Evolutionary conservation across 2,888 invertebrate genomes (phyloP).

Genomic region (Aleiodes leptofemur): DNA sequence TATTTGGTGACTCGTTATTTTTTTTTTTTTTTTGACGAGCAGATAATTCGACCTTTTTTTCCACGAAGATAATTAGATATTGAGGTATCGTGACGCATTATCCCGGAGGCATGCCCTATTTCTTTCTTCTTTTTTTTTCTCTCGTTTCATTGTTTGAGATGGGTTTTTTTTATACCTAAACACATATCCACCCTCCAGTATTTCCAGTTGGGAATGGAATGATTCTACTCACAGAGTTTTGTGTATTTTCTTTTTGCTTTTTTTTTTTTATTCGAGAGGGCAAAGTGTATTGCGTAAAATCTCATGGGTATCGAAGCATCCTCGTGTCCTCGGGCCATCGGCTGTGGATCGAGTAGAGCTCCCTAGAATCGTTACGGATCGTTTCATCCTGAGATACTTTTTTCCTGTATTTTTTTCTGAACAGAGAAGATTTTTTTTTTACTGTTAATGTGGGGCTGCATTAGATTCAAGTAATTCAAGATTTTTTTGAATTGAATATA

Average conservation of each 20-base stretch:
- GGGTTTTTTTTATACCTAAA: constrained; percentile 5
- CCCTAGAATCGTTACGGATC: constrained; percentile 46
- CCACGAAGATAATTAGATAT: constrained; percentile 1
- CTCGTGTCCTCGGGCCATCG: constrained; percentile 47
- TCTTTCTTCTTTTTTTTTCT: constrained; percentile 11
- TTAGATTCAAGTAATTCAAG: too few relatives aligned
- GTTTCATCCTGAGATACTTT: constrained; percentile 37
- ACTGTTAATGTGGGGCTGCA: too few relatives aligned
- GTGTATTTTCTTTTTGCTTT: constrained; percentile 25
- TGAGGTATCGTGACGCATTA: constrained; percentile 29
- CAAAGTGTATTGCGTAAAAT: constrained; percentile 60
- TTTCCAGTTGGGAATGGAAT: constrained; percentile 30
- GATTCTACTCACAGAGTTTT: constrained; percentile 34
- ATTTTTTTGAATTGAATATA: background rate
- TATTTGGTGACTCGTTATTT: background rate
- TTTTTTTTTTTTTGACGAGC: background rate
- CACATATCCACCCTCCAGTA: constrained; percentile 10
- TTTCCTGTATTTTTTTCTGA: background rate
- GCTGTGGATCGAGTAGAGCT: constrained; percentile 34
- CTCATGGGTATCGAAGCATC: constrained; percentile 56
- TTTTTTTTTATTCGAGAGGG: constrained; percentile 47
- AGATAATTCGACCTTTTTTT: constrained; percentile 7
- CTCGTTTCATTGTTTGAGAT: constrained; percentile 29
- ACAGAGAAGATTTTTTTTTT: background rate
- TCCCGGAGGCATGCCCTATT: constrained; percentile 36